Percentiles rank a stretch among this genome's conserved stretches.
These are phyloP conservation scores for Paguma larvata DNA, from an alignment of 2,797 vertebrate genomes.

Conservation along the genomic window DNA sequence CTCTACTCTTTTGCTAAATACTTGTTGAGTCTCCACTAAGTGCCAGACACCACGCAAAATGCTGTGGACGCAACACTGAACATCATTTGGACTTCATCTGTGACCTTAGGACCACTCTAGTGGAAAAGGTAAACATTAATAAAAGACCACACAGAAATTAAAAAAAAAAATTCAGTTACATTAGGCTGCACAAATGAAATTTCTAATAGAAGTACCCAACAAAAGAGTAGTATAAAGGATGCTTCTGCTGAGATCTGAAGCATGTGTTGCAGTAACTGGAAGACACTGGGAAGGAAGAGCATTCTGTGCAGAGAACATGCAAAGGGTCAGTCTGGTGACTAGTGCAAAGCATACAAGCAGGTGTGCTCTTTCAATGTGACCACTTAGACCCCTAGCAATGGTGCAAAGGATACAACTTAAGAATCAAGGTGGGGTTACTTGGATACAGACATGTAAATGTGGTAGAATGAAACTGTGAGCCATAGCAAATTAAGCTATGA, in stretches of 20 bases:
- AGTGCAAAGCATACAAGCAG: neutral
- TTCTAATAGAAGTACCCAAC: neutral
- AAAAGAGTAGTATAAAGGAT: neutral
- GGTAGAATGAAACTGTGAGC: neutral
- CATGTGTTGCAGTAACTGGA: neutral
- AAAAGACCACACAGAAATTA: neutral
- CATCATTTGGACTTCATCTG: neutral
- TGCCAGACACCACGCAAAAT: neutral
- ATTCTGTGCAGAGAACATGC: neutral
- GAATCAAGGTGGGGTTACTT: neutral
- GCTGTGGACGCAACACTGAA: neutral
- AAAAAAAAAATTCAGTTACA: neutral
- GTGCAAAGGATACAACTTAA: neutral
- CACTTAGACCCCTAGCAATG: neutral
- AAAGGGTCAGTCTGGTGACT: neutral
- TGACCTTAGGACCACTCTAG: neutral
- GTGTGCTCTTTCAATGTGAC: neutral
- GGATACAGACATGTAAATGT: neutral
- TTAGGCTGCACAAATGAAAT: neutral
- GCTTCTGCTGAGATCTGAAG: neutral
- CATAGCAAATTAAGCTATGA: constrained; percentile 44
- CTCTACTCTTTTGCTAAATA: neutral
- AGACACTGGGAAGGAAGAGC: neutral
- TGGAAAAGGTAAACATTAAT: neutral
- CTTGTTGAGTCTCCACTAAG: neutral